Evolutionary conservation across 2,797 vertebrate species (phyloP).

Genomic region (Pteronotus mesoamericanus): DNA sequence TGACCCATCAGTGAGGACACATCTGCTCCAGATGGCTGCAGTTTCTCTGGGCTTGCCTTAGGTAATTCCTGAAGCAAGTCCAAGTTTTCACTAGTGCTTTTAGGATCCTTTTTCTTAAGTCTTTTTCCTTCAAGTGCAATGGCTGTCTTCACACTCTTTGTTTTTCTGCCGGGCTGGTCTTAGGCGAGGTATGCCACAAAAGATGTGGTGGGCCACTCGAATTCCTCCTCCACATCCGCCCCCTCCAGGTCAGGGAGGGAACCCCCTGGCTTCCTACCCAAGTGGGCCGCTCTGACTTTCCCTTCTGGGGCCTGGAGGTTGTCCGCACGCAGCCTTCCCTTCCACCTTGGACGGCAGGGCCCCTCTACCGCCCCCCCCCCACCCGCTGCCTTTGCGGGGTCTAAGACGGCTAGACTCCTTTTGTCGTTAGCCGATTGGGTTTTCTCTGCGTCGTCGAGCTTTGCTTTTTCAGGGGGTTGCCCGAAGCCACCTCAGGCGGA

Average conservation of each 20-base stretch:
- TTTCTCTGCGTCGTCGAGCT: conserved; percentile 78
- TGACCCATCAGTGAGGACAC: conserved; percentile 83
- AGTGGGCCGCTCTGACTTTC: conserved; percentile 58
- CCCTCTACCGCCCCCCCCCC: no score
- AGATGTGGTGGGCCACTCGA: conserved; percentile 91
- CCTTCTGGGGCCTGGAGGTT: conserved; percentile 65
- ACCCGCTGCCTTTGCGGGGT: conserved; percentile 62
- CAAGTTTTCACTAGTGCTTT: conserved; percentile 71
- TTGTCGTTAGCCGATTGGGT: conserved; percentile 69
- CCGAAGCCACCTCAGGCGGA: fast-evolving
- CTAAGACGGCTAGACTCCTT: conserved; percentile 30
- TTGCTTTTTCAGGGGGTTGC: conserved; percentile 71
- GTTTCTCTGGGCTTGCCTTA: conserved; percentile 80
- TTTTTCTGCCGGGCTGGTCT: conserved; percentile 89
- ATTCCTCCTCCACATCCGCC: conserved; percentile 80
- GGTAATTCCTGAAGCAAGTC: conserved; percentile 69
- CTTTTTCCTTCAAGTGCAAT: conserved; percentile 79
- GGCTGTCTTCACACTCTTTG: conserved; percentile 82
- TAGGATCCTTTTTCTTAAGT: conserved; percentile 78
- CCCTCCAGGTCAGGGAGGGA: conserved; percentile 68
- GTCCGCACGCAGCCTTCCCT: conserved; percentile 73
- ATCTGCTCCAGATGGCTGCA: conserved; percentile 35
- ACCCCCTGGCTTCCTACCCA: conserved; percentile 63
- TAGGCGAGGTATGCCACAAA: conserved; percentile 96
- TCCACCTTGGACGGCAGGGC: conserved; percentile 59